A percentile compares a stretch with the other conserved stretches of the same genome.
Evolutionary conservation across 2,797 vertebrate species (phyloP).

Genomic region (Anabacerthia variegaticeps): DNA sequence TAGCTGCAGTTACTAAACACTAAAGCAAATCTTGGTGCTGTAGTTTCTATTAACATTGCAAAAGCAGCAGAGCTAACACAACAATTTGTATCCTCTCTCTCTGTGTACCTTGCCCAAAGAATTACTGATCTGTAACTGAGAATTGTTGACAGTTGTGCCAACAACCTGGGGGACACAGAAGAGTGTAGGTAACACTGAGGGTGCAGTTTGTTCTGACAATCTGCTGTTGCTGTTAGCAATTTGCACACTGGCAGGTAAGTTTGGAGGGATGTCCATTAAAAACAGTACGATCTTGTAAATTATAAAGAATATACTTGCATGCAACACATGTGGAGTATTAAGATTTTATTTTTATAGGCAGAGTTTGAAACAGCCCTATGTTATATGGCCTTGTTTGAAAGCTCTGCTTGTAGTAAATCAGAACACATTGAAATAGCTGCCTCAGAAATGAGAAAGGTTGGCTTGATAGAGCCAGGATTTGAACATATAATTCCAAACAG

Average conservation of each 20-base stretch:
- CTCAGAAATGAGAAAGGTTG: background rate
- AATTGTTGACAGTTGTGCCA: background rate
- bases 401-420: background rate
- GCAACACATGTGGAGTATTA: background rate
- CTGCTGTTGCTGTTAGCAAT: background rate
- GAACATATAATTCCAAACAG: background rate
- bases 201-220: background rate
- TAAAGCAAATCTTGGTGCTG: background rate
- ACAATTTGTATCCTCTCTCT: background rate
- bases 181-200: background rate
- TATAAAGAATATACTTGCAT: background rate
- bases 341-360: slow-evolving; percentile 1
- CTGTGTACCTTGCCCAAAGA: background rate
- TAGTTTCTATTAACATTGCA: background rate
- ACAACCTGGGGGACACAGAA: background rate
- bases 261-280: background rate
- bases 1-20: background rate
- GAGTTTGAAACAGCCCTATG: background rate
- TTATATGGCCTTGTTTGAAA: background rate
- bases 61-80: background rate
- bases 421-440: background rate
- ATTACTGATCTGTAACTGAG: background rate
- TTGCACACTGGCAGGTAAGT: background rate
- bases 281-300: background rate
- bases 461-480: background rate